Conservation (phyloP, 2,888 invertebrate genomes). For the Lacanobia wlatinum region DNA sequence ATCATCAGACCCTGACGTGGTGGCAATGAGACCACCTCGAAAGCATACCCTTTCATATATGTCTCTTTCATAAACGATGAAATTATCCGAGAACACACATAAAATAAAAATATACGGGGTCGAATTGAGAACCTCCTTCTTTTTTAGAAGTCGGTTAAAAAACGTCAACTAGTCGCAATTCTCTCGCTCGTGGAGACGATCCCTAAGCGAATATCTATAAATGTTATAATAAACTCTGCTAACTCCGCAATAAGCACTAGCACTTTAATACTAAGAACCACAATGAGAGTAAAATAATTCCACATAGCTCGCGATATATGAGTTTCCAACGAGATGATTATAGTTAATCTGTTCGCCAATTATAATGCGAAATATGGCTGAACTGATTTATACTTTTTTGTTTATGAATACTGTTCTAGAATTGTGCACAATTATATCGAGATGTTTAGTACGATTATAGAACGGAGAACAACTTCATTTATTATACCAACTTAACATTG, state of each 20-base stretch:
- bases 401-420: slow-evolving; percentile 35
- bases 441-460: not conserved
- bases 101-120: no score
- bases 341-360: slow-evolving; percentile 63
- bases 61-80: no score
- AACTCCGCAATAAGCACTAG: slow-evolving; percentile 28
- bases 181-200: no score
- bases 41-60: no score
- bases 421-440: slow-evolving; percentile 3
- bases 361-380: slow-evolving; percentile 51
- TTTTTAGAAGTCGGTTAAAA: no score
- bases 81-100: no score
- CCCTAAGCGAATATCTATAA: slow-evolving; percentile 15
- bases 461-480: not conserved
- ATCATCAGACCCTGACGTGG: no score
- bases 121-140: no score
- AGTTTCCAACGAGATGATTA: slow-evolving; percentile 42
- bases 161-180: no score
- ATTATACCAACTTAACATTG: no score
- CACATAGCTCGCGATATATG: slow-evolving; percentile 53
- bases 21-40: no score
- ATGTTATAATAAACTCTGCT: slow-evolving; percentile 37
- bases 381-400: slow-evolving; percentile 44
- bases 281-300: slow-evolving; percentile 45
- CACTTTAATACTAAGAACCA: slow-evolving; percentile 39